phyloP scores from a whole-genome alignment of 2,797 vertebrate genomes.

The Lates japonicus region DNA sequence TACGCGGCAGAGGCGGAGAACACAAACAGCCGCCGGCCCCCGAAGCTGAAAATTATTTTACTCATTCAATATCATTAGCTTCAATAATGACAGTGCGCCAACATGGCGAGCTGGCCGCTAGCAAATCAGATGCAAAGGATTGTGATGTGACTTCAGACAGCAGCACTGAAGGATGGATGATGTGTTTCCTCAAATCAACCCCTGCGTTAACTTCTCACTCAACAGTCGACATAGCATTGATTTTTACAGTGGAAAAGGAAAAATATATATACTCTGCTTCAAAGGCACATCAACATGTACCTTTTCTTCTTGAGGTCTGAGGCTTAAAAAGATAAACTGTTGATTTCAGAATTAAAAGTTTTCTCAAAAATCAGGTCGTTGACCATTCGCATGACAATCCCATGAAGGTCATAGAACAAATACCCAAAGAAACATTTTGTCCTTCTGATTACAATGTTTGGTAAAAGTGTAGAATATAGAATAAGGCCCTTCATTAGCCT shows the following conservation, averaged over 20 bases:
- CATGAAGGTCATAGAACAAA: background rate
- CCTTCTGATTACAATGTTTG: background rate
- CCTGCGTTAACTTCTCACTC: slow-evolving; percentile 15
- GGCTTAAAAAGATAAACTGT: background rate
- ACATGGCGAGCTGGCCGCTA: slow-evolving; percentile 52
- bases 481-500: background rate
- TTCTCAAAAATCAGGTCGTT: background rate
- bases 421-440: background rate
- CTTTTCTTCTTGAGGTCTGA: background rate
- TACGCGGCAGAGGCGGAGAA: slow-evolving; percentile 50
- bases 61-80: slow-evolving; percentile 80
- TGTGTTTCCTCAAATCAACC: slow-evolving; percentile 38
- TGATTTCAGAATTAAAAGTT: background rate
- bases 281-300: background rate
- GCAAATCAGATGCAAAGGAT: slow-evolving; percentile 64
- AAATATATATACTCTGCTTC: background rate
- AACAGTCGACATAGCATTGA: background rate
- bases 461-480: background rate
- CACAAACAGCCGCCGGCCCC: slow-evolving; percentile 69
- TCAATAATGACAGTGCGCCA: slow-evolving; percentile 77
- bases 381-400: background rate
- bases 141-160: slow-evolving; percentile 52
- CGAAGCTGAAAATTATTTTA: slow-evolving; percentile 64
- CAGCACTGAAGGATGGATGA: slow-evolving; percentile 12
- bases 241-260: background rate